These are phyloP conservation scores for Cuniculus paca DNA, from an alignment of 2,797 vertebrate species.

Conservation along the genomic window DNA sequence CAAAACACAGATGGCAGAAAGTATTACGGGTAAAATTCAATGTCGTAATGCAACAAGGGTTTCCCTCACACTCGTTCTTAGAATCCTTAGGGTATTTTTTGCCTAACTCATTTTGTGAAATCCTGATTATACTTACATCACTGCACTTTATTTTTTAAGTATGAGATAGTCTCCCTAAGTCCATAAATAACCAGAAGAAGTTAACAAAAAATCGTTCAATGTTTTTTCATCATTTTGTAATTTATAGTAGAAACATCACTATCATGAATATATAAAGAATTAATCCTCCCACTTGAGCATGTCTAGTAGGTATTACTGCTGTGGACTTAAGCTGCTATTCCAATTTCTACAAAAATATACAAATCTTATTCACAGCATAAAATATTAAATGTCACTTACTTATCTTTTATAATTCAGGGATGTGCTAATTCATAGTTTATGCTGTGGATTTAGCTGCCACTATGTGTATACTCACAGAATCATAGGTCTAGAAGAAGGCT, in stretches of 20 bases:
- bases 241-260: background rate
- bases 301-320: background rate
- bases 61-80: background rate
- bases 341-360: background rate
- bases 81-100: conserved; percentile 32
- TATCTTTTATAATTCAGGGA: conserved; percentile 11
- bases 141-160: conserved; percentile 23
- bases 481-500: background rate
- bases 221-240: background rate
- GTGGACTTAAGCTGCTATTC: background rate
- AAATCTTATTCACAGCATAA: background rate
- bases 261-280: background rate
- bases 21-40: background rate
- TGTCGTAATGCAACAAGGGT: background rate
- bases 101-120: conserved; percentile 29
- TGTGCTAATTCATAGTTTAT: conserved; percentile 3
- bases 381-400: conserved; percentile 4
- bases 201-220: background rate
- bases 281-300: background rate
- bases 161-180: background rate
- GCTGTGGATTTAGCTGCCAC: background rate
- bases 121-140: conserved; percentile 1
- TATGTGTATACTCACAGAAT: background rate
- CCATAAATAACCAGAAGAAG: background rate
- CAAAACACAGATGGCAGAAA: background rate